These are phyloP conservation scores for Callyntrura guangdongensis DNA, from an alignment of 2,888 invertebrate genomes.

Conservation along the genomic window DNA sequence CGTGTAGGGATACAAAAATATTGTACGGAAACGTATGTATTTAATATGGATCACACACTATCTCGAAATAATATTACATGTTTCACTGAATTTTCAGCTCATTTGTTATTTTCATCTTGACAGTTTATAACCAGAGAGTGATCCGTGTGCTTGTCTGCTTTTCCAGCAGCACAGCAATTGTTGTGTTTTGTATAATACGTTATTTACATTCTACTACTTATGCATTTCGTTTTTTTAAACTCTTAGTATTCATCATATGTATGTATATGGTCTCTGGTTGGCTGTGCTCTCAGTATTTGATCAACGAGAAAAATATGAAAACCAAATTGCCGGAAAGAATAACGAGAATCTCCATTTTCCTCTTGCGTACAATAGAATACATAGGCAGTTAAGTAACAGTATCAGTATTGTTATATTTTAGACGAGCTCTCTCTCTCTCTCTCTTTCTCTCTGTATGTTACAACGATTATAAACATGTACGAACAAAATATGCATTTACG, in stretches of 20 bases:
- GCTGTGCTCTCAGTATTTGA: conserved; percentile 32
- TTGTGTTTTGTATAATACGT: conserved; percentile 25
- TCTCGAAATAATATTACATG: conserved; percentile 47
- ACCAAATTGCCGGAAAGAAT: conserved; percentile 64
- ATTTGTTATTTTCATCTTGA: conserved; percentile 76
- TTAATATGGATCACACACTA: conserved; percentile 14
- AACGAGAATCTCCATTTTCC: conserved; percentile 18
- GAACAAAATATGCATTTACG: background rate
- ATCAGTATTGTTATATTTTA: too few species aligned
- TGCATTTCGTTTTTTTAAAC: conserved; percentile 29
- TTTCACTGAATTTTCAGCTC: conserved; percentile 65
- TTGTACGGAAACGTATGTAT: background rate
- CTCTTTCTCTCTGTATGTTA: too few species aligned
- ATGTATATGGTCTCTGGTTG: background rate
- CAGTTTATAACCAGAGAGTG: conserved; percentile 66
- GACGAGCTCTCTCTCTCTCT: too few species aligned
- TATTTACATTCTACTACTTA: conserved; percentile 37
- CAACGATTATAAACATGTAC: background rate
- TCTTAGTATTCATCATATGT: background rate
- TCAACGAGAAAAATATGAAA: conserved; percentile 63
- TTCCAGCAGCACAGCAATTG: conserved; percentile 18
- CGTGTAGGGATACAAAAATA: background rate
- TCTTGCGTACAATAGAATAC: background rate
- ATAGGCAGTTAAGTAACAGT: too few species aligned
- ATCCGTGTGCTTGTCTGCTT: conserved; percentile 7